Percentiles rank a stretch among this genome's conserved stretches.
phyloP scores from a whole-genome alignment of 2,888 invertebrate species.

The Anoplius nigerrimus region DNA sequence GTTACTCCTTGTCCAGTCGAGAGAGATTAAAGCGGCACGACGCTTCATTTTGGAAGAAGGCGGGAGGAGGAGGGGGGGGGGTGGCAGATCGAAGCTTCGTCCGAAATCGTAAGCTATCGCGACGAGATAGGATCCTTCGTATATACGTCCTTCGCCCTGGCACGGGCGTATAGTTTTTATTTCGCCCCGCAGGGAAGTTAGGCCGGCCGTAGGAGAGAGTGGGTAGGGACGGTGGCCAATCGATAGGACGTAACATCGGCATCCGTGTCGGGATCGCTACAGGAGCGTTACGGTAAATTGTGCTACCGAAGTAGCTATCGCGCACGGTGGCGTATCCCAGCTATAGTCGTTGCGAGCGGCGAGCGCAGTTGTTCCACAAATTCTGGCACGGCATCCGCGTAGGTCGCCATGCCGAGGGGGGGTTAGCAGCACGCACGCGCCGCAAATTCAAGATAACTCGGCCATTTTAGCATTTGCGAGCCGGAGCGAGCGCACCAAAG shows the following conservation, averaged over 20 bases:
- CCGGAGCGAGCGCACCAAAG: neutral
- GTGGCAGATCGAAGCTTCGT: too few species aligned
- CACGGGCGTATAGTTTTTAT: too few species aligned
- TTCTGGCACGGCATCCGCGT: conserved; percentile 11
- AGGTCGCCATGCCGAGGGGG: neutral
- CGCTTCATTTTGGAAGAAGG: too few species aligned
- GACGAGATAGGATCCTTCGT: too few species aligned
- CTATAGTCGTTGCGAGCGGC: conserved; percentile 2
- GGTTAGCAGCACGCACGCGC: neutral
- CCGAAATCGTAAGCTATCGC: too few species aligned
- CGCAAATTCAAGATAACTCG: conserved; percentile 23
- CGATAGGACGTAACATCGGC: neutral
- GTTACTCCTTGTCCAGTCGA: too few species aligned
- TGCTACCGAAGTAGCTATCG: conserved; percentile 4
- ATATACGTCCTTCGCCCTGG: too few species aligned
- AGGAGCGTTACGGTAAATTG: conserved; percentile 9
- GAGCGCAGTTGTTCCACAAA: conserved; percentile 12
- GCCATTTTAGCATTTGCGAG: conserved; percentile 17
- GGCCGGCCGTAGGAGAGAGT: too few species aligned
- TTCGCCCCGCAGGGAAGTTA: too few species aligned
- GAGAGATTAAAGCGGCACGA: too few species aligned
- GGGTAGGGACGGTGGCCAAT: neutral
- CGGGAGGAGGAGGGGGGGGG: too few species aligned
- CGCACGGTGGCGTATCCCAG: neutral
- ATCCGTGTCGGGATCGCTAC: too few species aligned